Evolutionary conservation across 1,140 invertebrate genomes (phyloP).

Genomic region (Nylanderia fulva): DNA sequence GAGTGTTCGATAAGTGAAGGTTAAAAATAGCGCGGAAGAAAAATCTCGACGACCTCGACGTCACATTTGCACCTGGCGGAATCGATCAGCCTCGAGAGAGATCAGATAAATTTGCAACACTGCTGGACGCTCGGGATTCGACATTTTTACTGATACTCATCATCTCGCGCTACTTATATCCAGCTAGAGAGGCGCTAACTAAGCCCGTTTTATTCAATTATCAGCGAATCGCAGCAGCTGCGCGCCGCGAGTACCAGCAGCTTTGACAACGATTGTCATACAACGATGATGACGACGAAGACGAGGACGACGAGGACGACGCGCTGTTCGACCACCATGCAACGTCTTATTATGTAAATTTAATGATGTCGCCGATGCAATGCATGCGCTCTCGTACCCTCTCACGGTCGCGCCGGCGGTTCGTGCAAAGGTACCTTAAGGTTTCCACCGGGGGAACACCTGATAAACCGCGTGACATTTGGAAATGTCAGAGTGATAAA

Average conservation of each 20-base stretch:
- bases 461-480: constrained; percentile 79
- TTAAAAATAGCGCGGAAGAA: not conserved
- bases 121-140: not conserved
- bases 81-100: constrained; percentile 13
- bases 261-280: no score
- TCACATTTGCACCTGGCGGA: constrained; percentile 19
- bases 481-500: constrained; percentile 78
- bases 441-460: constrained; percentile 64
- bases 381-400: constrained; percentile 54
- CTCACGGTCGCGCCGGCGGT: constrained; percentile 10
- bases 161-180: not conserved
- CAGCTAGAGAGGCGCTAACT: constrained; percentile 21
- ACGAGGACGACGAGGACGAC: not conserved
- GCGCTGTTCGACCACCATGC: constrained; percentile 66
- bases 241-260: constrained; percentile 47
- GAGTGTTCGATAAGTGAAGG: not conserved
- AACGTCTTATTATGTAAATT: constrained; percentile 83
- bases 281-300: no score
- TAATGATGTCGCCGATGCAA: constrained; percentile 72
- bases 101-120: not conserved
- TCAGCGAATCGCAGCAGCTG: constrained; percentile 62
- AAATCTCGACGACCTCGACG: not conserved
- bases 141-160: constrained; percentile 34
- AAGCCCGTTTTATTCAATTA: constrained; percentile 63
- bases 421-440: constrained; percentile 61